Conservation (phyloP, 2,888 invertebrate genomes). For the Metallyticus violacea region DNA sequence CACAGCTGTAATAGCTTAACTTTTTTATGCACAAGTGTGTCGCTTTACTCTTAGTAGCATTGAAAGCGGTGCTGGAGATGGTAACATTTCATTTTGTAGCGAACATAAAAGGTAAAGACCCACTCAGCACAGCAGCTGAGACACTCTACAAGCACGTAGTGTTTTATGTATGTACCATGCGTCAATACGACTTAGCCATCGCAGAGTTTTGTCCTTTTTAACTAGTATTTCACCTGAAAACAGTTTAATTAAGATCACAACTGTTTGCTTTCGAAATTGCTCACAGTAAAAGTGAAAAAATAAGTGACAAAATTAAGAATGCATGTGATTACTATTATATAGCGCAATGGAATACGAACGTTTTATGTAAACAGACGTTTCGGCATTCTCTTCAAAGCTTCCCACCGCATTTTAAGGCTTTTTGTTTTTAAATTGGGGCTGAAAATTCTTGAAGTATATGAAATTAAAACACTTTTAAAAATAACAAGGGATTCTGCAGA, state of each 20-base stretch:
- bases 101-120: not conserved
- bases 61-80: not conserved
- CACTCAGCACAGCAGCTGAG: not conserved
- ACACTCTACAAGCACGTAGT: not conserved
- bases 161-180: not conserved
- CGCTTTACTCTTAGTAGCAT: not conserved
- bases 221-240: not conserved
- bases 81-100: not conserved
- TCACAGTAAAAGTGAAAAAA: not conserved
- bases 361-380: too few species aligned
- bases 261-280: not conserved
- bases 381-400: too few species aligned
- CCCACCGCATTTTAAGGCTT: too few species aligned
- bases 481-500: too few species aligned
- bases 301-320: too few species aligned
- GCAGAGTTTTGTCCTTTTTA: not conserved
- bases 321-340: too few species aligned
- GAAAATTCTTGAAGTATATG: too few species aligned
- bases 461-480: too few species aligned
- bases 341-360: too few species aligned
- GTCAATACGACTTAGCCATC: not conserved
- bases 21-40: not conserved
- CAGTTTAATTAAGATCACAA: not conserved
- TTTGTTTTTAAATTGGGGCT: too few species aligned
- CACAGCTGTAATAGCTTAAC: not conserved